Evolutionary conservation across 2,888 invertebrate genomes (phyloP), one percentile per base, ranked within the genome.

Genomic region (Polyommatus iphigenia): DNA sequence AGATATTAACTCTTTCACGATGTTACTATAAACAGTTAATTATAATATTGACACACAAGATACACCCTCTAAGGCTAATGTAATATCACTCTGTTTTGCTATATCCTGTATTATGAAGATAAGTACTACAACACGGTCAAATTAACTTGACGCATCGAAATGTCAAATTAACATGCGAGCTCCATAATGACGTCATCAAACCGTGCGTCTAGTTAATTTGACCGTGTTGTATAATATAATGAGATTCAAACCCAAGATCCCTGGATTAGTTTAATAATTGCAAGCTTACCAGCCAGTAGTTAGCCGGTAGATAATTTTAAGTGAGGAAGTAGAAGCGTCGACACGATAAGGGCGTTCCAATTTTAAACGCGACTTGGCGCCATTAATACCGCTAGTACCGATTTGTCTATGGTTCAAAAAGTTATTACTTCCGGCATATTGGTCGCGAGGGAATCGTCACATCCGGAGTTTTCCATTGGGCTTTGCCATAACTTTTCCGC

Each of bases 311-410:
- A 54, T 29, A 29, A 67, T 67, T 67, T 67, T 67, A 67, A 29
- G 15, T 67, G 24, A 62, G 62, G 24, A 67, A 67, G 15, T 67
- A 18, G 67, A 13, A 67, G 67, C 67, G 67, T 29, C 24, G 29
- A 67, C 67, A 67, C 18, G 67, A 29, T 67, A 67, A 67, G 67
- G 67, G 67, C 67, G 29, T 67, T 67, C 67, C 29, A 67, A 29
- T 67, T 67, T 67, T 67, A 67, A 67, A 67, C 67, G 29, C 5
- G 15, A 32, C 29, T 67, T 67, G 67, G 67, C 67, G 29, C 67
- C 67, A 67, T 67, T 15, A 67, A 13, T 67, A 67, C 20, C 59
- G 59, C 7, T 24, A 5, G 24, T 67, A 32, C 67, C 29, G 67
- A 67, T 29, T 67, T 29, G 29, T 67, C 67, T 67, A 67, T 32